A percentile compares a stretch with the other conserved stretches of the same genome.
These are phyloP conservation scores for Dermatemys mawii DNA, from an alignment of 2,113 vertebrate species.

Conservation along the genomic window DNA sequence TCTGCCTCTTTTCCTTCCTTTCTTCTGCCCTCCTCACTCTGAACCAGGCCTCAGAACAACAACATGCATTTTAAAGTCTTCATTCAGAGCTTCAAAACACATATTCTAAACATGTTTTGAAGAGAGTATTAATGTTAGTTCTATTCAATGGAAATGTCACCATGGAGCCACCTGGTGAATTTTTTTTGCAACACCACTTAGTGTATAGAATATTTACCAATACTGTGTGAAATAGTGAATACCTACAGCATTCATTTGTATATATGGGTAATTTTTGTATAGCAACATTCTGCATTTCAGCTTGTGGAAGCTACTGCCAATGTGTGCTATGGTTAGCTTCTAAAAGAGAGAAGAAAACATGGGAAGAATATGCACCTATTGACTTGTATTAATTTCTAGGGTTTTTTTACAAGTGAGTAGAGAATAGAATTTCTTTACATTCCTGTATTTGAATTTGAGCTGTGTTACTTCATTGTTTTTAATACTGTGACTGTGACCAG, in stretches of 20 bases:
- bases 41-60: background rate
- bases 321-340: background rate
- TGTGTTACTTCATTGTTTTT: background rate
- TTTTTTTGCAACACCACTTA: constrained; percentile 71
- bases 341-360: background rate
- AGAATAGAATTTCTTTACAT: background rate
- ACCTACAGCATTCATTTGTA: background rate
- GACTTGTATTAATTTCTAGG: background rate
- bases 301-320: background rate
- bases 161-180: constrained; percentile 76
- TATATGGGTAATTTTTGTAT: background rate
- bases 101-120: constrained; percentile 52
- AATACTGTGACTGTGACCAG: background rate
- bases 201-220: background rate
- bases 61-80: constrained; percentile 27
- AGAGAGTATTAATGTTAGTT: background rate
- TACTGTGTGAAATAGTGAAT: background rate
- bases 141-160: constrained; percentile 35
- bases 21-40: background rate
- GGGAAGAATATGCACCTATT: background rate
- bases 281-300: background rate
- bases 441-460: background rate
- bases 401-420: background rate
- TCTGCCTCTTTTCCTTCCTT: background rate
- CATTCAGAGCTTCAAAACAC: constrained; percentile 5